Evolutionary conservation across 2,113 vertebrate genomes (phyloP).

Genomic region (Labeo rohita): DNA sequence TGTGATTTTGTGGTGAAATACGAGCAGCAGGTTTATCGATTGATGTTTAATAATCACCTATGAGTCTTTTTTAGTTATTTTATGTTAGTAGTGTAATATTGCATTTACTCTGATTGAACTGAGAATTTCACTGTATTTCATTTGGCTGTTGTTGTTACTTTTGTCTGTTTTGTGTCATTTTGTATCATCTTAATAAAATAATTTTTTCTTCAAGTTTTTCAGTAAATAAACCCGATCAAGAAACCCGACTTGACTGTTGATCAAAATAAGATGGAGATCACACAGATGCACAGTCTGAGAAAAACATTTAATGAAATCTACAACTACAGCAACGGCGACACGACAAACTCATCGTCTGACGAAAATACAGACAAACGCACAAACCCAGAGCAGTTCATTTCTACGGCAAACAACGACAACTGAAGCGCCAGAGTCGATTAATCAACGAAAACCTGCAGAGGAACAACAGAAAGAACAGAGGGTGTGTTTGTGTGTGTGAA

Average conservation of each 20-base stretch:
- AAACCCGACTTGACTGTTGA: background rate
- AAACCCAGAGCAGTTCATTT: background rate
- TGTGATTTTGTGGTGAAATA: background rate
- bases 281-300: background rate
- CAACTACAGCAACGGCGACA: background rate
- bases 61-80: background rate
- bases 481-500: background rate
- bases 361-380: background rate
- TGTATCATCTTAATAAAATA: background rate
- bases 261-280: background rate
- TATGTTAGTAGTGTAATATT: background rate
- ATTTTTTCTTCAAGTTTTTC: background rate
- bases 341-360: background rate
- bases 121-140: background rate
- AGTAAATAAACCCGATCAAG: background rate
- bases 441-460: background rate
- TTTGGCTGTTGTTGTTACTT: background rate
- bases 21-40: background rate
- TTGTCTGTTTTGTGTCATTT: background rate
- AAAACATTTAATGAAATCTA: slow-evolving; percentile 25
- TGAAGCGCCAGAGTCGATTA: background rate
- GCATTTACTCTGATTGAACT: background rate
- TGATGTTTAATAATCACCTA: background rate
- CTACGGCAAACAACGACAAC: background rate
- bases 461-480: background rate